These are phyloP conservation scores for Scomber colias DNA, from an alignment of 2,113 vertebrate genomes.

Conservation along the genomic window DNA sequence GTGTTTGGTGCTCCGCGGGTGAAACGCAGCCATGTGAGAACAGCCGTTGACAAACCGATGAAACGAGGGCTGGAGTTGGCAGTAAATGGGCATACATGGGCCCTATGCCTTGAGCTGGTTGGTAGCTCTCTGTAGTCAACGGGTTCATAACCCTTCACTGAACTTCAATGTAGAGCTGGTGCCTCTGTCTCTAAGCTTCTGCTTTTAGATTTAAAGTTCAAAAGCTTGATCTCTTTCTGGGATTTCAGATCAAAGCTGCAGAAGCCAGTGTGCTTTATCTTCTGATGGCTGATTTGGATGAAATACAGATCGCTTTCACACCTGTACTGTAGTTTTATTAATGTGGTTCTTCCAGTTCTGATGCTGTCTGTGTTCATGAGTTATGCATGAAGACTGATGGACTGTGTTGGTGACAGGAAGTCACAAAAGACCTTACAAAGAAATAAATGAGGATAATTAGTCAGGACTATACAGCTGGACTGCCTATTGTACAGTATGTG, in stretches of 20 bases:
- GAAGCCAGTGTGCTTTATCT: neutral
- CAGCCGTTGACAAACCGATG: constrained; percentile 49
- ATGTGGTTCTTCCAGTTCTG: too few species aligned
- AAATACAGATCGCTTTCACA: neutral
- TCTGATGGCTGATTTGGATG: too few species aligned
- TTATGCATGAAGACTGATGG: too few species aligned
- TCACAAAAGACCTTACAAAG: too few species aligned
- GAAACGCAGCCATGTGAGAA: constrained; percentile 38
- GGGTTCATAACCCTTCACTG: neutral
- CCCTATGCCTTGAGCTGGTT: neutral
- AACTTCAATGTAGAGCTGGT: neutral
- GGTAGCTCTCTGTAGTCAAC: constrained; percentile 3
- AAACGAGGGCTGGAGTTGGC: constrained; percentile 40
- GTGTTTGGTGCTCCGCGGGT: constrained; percentile 29
- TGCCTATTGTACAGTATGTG: too few species aligned
- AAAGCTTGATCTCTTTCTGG: neutral
- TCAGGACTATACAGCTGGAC: too few species aligned
- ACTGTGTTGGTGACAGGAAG: too few species aligned
- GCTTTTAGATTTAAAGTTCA: neutral
- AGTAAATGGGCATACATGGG: neutral
- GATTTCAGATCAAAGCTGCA: neutral
- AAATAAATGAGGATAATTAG: too few species aligned
- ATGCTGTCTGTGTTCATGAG: too few species aligned
- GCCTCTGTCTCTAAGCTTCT: neutral
- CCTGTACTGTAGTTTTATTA: neutral